Evolutionary conservation across 1,140 invertebrate species (phyloP).

Genomic region (Forficula auricularia): DNA sequence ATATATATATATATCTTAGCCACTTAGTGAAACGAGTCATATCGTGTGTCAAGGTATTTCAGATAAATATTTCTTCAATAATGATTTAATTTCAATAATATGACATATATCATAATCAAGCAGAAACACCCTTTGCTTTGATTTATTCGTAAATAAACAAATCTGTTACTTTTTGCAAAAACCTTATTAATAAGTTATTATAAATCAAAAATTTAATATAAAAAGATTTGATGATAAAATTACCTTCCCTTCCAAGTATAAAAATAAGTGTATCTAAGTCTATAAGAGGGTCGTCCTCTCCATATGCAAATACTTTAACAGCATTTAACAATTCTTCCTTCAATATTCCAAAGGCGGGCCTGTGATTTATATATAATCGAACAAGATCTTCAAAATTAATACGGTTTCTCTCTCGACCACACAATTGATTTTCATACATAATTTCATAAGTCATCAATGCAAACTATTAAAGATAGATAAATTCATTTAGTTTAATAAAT

Average conservation of each 20-base stretch:
- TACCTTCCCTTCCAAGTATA: slow-evolving; percentile 6
- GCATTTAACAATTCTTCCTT: slow-evolving; percentile 19
- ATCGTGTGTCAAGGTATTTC: no score
- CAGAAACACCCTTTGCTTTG: not conserved
- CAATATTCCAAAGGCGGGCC: slow-evolving; percentile 35
- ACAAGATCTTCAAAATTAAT: slow-evolving; percentile 53
- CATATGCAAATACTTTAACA: slow-evolving; percentile 14
- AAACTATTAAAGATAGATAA: slow-evolving; percentile 29
- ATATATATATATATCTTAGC: no score
- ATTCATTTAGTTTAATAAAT: not conserved
- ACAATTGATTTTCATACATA: slow-evolving; percentile 36
- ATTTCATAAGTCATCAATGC: slow-evolving; percentile 48
- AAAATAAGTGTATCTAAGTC: not conserved
- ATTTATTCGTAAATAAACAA: no score
- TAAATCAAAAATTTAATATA: not conserved
- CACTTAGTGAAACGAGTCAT: no score
- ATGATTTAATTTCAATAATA: no score
- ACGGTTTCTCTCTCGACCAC: slow-evolving; percentile 29
- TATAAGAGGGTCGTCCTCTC: slow-evolving; percentile 11
- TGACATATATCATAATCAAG: no score
- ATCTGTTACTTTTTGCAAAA: no score
- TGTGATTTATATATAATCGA: slow-evolving; percentile 51
- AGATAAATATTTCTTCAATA: no score
- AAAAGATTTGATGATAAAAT: no score
- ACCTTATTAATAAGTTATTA: no score